A percentile compares a stretch with the other conserved stretches of the same genome.
Conservation (phyloP, 2,888 invertebrate species). For the Agrilus biguttatus region DNA sequence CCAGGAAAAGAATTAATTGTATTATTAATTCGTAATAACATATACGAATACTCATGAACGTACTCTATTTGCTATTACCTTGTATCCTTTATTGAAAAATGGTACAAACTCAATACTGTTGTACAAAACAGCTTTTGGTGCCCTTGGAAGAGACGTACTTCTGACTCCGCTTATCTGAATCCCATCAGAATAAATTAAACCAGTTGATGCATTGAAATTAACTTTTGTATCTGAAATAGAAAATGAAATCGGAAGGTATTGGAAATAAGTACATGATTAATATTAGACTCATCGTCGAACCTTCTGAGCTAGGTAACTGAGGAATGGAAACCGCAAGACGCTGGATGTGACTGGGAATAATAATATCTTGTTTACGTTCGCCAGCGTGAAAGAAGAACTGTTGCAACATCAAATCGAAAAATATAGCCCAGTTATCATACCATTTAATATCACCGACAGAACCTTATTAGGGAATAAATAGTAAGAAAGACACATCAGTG, state of each 20-base stretch:
- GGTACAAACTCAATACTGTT: conserved; percentile 23
- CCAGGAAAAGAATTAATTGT: too few species aligned
- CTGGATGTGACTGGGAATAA: conserved; percentile 50
- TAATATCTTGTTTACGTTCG: conserved; percentile 50
- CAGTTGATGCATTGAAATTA: conserved; percentile 22
- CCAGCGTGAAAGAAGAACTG: conserved; percentile 47
- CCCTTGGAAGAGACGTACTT: conserved; percentile 15
- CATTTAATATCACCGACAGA: conserved; percentile 18
- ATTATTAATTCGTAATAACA: too few species aligned
- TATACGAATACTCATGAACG: too few species aligned
- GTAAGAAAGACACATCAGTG: not conserved
- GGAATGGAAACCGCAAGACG: conserved; percentile 31
- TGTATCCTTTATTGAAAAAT: conserved; percentile 8
- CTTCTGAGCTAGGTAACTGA: conserved; percentile 17
- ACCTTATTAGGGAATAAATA: conserved; percentile 10
- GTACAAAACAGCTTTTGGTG: conserved; percentile 17
- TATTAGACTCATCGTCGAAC: conserved; percentile 4
- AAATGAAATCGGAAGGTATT: not conserved
- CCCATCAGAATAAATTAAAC: conserved; percentile 20
- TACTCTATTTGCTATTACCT: conserved; percentile 4
- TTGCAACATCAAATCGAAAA: conserved; percentile 83
- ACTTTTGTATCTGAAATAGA: conserved; percentile 16
- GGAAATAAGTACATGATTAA: conserved; percentile 1
- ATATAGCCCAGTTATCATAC: conserved; percentile 63
- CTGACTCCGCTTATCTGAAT: conserved; percentile 23